A percentile compares a stretch with the other conserved stretches of the same genome.
These are phyloP conservation scores for Kradibia gibbosae DNA, from an alignment of 1,140 invertebrate genomes.

Conservation along the genomic window DNA sequence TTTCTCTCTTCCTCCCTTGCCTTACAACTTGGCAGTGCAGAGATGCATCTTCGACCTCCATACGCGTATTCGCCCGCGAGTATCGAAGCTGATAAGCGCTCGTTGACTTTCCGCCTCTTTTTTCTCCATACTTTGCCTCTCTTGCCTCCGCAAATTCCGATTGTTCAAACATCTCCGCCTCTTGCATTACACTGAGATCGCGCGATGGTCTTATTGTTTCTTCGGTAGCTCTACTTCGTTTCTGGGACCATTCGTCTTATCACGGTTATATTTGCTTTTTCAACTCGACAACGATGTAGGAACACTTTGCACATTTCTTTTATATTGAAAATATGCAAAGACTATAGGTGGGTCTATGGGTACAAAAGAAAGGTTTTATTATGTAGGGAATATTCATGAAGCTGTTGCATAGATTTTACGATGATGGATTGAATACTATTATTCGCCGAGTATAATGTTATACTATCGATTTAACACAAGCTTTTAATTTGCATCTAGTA, in stretches of 20 bases:
- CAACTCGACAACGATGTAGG: background rate
- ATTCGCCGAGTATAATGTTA: slow-evolving; percentile 14
- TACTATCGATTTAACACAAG: slow-evolving; percentile 2
- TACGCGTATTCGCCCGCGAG: slow-evolving; percentile 47
- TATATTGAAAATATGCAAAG: background rate
- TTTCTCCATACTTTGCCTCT: slow-evolving; percentile 9
- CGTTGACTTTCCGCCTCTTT: background rate
- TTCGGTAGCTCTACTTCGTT: background rate
- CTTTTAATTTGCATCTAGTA: background rate
- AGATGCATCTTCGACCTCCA: slow-evolving; percentile 8
- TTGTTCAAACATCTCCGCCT: background rate
- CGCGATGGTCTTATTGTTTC: background rate
- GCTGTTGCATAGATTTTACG: slow-evolving; percentile 5
- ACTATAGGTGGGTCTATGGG: background rate
- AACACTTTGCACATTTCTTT: background rate
- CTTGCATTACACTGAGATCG: slow-evolving; percentile 21
- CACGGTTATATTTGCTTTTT: background rate
- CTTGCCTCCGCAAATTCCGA: background rate
- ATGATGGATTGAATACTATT: slow-evolving; percentile 29
- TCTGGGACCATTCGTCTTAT: background rate
- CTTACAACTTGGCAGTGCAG: background rate
- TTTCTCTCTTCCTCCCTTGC: background rate
- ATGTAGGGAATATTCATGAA: slow-evolving; percentile 2
- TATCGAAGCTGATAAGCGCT: slow-evolving; percentile 53
- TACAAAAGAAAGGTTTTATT: background rate